Evolutionary conservation across 30 jellyfish, hydroid and myxozoan genomes (phyloP).

Genomic region (Aurelia sp.): DNA sequence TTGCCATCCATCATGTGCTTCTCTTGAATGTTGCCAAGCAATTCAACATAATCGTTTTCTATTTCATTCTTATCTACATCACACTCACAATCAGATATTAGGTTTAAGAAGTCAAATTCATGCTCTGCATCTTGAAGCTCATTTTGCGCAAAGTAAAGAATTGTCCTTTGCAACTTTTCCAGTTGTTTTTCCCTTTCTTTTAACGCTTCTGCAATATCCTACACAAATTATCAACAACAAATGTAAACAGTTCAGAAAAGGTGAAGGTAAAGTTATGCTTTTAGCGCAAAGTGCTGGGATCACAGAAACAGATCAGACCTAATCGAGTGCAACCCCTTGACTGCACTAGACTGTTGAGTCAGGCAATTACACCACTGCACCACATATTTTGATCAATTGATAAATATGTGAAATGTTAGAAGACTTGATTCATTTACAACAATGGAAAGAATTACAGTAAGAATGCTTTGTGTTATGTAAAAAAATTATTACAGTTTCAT

Average conservation of each 20-base stretch:
- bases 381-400: neutral
- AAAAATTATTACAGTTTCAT: too few relatives aligned
- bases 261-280: neutral
- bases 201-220: slow-evolving; percentile 44
- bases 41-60: neutral
- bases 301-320: too few relatives aligned
- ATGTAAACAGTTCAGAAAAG: neutral
- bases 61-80: slow-evolving; percentile 17
- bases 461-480: too few relatives aligned
- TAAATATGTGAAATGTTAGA: neutral
- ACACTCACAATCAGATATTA: slow-evolving; percentile 13
- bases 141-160: slow-evolving; percentile 29
- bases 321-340: too few relatives aligned
- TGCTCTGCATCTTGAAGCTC: neutral
- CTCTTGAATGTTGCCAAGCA: slow-evolving; percentile 17
- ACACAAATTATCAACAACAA: neutral
- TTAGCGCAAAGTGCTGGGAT: too few relatives aligned
- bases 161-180: slow-evolving; percentile 39
- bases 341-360: too few relatives aligned
- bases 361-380: too few relatives aligned
- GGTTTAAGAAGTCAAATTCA: slow-evolving; percentile 24
- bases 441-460: too few relatives aligned
- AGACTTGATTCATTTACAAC: too few relatives aligned
- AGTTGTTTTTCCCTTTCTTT: slow-evolving; percentile 25
- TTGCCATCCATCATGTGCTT: neutral